phyloP scores from a whole-genome alignment of 1,140 invertebrate genomes.

The Mya arenaria region DNA sequence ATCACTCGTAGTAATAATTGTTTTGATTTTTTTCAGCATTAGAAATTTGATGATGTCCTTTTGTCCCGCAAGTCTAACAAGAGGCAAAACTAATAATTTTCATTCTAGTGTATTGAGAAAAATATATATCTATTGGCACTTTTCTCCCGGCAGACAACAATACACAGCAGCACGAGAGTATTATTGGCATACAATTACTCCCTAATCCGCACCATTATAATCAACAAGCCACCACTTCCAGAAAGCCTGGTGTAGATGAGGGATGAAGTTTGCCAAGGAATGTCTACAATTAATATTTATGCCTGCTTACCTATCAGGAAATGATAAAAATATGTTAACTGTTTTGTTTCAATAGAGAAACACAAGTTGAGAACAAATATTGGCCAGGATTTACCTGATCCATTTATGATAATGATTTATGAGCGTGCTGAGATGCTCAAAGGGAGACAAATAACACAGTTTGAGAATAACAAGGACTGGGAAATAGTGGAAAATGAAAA shows the following conservation, averaged over 20 bases:
- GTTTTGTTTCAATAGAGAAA: conserved; percentile 58
- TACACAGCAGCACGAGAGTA: too few species aligned
- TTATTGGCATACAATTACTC: background rate
- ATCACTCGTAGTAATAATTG: too few species aligned
- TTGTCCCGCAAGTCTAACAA: too few species aligned
- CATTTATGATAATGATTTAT: too few species aligned
- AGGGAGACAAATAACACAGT: conserved; percentile 41
- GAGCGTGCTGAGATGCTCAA: conserved; percentile 21
- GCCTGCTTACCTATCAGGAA: conserved; percentile 52
- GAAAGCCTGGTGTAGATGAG: conserved; percentile 2
- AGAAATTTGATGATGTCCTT: too few species aligned
- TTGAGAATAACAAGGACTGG: too few species aligned
- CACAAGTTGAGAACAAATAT: conserved; percentile 43
- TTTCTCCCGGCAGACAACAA: too few species aligned
- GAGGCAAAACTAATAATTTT: too few species aligned
- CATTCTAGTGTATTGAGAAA: too few species aligned
- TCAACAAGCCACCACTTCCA: conserved; percentile 18
- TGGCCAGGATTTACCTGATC: conserved; percentile 41
- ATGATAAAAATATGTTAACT: conserved; percentile 60
- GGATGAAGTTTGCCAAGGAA: conserved; percentile 37
- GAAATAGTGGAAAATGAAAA: too few species aligned
- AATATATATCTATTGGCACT: too few species aligned
- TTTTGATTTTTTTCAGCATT: too few species aligned
- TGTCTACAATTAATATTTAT: conserved; percentile 59
- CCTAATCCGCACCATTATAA: conserved; percentile 18